Evolutionary conservation across 2,888 invertebrate species (phyloP).

Genomic region (Lasioglossum leucozonium): DNA sequence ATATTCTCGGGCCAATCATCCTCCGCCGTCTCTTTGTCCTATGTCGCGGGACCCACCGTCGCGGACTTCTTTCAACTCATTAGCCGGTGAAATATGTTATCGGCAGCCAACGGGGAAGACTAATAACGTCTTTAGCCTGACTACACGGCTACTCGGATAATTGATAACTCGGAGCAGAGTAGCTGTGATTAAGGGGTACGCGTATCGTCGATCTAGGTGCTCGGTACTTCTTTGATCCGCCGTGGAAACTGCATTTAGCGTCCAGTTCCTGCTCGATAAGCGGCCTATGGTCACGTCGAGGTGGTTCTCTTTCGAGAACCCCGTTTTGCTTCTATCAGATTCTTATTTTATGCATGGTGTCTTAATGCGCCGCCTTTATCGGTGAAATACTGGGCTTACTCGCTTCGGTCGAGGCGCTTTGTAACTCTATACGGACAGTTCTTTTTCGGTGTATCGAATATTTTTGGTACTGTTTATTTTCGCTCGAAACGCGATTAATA

Average conservation of each 20-base stretch:
- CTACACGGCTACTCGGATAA: constrained; percentile 33
- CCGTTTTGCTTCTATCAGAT: not conserved
- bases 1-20: constrained; percentile 30
- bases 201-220: constrained; percentile 38
- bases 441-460: not conserved
- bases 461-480: not conserved
- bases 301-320: not conserved
- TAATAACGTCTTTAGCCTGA: constrained; percentile 57
- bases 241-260: constrained; percentile 19
- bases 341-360: constrained; percentile 8
- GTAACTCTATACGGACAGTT: not conserved
- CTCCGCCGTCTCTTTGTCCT: constrained; percentile 11
- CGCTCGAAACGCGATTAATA: not conserved
- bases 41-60: constrained; percentile 3
- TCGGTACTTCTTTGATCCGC: constrained; percentile 41
- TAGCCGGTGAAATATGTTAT: constrained; percentile 58
- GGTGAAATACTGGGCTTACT: not conserved
- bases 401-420: not conserved
- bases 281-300: constrained; percentile 9
- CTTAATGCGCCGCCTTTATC: constrained; percentile 10
- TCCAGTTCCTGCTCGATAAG: constrained; percentile 36
- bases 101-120: constrained; percentile 29
- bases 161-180: constrained; percentile 51
- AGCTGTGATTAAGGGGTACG: constrained; percentile 43
- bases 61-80: constrained; percentile 48